Conservation (phyloP, 2,888 invertebrate species). For the Dolichopus griseipennis region DNA sequence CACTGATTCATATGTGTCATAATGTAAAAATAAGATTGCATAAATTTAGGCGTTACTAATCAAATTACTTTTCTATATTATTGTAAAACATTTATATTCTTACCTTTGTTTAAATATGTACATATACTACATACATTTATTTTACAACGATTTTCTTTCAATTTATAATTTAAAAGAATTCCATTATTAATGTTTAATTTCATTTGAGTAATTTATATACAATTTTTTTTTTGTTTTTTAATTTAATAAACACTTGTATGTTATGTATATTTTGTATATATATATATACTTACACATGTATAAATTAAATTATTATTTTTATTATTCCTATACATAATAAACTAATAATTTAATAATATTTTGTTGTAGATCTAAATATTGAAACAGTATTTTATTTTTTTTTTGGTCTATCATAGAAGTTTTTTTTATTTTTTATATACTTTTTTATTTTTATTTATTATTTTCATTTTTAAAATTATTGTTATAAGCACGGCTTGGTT, state of each 20-base stretch:
- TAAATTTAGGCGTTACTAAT: too few species aligned
- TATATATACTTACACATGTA: not conserved
- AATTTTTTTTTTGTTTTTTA: too few species aligned
- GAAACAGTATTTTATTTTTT: not conserved
- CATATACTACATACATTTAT: too few species aligned
- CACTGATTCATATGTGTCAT: too few species aligned
- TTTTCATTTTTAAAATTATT: not conserved
- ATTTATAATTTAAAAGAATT: too few species aligned
- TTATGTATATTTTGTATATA: not conserved
- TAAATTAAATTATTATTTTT: not conserved
- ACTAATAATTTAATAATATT: not conserved
- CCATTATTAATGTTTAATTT: too few species aligned
- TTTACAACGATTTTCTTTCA: too few species aligned
- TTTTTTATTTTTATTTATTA: not conserved
- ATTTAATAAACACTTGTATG: not conserved
- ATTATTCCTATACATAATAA: not conserved
- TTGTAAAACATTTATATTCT: too few species aligned
- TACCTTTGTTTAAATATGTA: too few species aligned
- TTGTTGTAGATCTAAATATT: not conserved
- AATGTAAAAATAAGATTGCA: too few species aligned
- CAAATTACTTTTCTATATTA: too few species aligned
- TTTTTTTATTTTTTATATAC: not conserved
- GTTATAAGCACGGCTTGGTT: not conserved
- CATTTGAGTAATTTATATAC: too few species aligned
- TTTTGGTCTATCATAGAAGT: slow-evolving; percentile 1